Base-by-base conservation (phyloP, 2,888 invertebrate species). In the Argyresthia albistria region DNA sequence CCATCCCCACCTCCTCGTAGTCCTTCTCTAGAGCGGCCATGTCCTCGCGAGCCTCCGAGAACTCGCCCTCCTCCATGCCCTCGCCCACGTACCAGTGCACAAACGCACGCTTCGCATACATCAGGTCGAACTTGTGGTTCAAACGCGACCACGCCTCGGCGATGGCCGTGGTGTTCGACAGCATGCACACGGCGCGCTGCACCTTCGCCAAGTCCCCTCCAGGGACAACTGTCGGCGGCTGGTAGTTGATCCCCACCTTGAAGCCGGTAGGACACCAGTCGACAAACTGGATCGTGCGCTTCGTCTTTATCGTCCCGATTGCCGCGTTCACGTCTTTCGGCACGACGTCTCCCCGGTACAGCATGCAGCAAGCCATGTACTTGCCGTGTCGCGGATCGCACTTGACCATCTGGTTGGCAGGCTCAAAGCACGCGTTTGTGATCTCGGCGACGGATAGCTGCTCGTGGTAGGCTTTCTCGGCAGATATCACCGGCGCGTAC, bases 101-200 rank as follows among this genome's bases (percentile, higher is more conserved):
- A 76, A 98, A 98, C 16, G 97, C 97, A 62, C 97, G 91, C 88
- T 97, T 97, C 65, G 97, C 96, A 73, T 97, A 98, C 97, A 97
- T 97, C 64, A 97, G 88, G 77, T 97, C 97, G 74, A 97, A 96
- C 81, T 97, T 97, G 78, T 96, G 97, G 80, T 98, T 97, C 56
- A 98, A 90, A 64, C 97, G 93, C 52, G 97, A 96, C 97, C 97
- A 98, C 45, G 97, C 97, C 74, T 98, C 97, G n/a, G 97, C 97
- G 68, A 98, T 97, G 56, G 97, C 96, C 0, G 97, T 98, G 48
- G 97, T 98, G 93, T 98, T 98, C 52, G 96, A 96, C 71, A 98
- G 87, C 97, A 97, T 98, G 88, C 98, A 98, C 2, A 98, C 97
- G 12, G 97, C 97, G 45, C 97, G 91, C 71, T 96, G 96, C 0